A percentile compares a stretch with the other conserved stretches of the same genome.
These are phyloP conservation scores for Psammodynastes pulverulentus DNA, from an alignment of 2,113 vertebrate species.

Conservation along the genomic window DNA sequence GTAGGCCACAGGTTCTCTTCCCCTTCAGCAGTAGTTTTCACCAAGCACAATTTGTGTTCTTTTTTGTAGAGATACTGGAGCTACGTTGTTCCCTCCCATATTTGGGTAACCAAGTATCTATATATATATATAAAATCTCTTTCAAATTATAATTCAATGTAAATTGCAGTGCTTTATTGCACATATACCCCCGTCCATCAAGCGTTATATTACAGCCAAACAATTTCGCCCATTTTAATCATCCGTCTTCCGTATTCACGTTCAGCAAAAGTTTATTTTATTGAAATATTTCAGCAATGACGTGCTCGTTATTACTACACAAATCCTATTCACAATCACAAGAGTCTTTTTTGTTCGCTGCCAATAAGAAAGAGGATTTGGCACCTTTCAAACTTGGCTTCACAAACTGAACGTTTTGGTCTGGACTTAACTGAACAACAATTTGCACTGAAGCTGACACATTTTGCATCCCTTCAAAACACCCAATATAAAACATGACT, in stretches of 20 bases:
- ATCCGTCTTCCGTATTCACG: background rate
- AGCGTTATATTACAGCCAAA: background rate
- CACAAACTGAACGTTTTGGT: background rate
- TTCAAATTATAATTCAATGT: background rate
- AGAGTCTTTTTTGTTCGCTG: background rate
- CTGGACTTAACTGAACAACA: background rate
- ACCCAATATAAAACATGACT: background rate
- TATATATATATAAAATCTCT: background rate
- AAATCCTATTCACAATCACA: background rate
- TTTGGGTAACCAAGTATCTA: no score
- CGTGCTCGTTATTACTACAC: background rate
- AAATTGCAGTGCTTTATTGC: background rate
- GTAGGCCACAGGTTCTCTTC: no score
- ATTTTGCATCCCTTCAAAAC: background rate
- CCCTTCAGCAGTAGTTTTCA: no score
- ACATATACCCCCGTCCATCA: background rate
- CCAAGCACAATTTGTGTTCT: no score
- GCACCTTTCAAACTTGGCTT: background rate
- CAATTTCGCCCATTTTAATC: background rate
- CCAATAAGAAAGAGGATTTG: background rate
- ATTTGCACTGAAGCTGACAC: background rate
- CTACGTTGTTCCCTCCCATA: no score
- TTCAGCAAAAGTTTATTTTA: background rate
- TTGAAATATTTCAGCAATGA: background rate
- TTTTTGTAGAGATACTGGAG: no score